Base-by-base conservation (phyloP, 35 echinoderm and acorn worm species). In the Stichopus chloronotus region DNA sequence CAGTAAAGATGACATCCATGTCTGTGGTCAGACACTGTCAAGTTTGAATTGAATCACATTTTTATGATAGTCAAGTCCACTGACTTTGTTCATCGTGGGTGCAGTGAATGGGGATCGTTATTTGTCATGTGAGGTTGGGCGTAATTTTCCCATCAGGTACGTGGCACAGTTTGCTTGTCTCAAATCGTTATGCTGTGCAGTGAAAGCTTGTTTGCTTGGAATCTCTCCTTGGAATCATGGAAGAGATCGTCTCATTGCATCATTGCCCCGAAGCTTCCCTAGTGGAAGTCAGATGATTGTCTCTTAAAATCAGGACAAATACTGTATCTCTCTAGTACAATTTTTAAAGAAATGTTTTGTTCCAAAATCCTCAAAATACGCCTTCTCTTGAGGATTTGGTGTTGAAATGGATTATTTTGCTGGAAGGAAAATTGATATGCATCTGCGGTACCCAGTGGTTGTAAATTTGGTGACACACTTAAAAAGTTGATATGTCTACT, bases 401-500 rank as follows among this genome's bases (percentile, higher is more conserved):
- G 61, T 65, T 65, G 61, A 65, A 65, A 65, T 65, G 61, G 61
- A 65, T 65, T 65, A 65, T 65, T 65, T 65, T 65, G 61, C 61
- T 65, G 61, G 19, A 65, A 65, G 61, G 11, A 14, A 65, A 65
- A 65, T 19, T 65, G 61, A 65, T 65, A 65, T 19, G 19, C 61
- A 65, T 65, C 61, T 65, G 30, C 30, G 30, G 30, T 43, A 43
- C 30, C 30, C 30, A 43, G 30, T 43, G 30, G 30, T 43, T 43
- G 30, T 43, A 43, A 43, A 43, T 43, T 43, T 43, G 30, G 30
- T 43, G 30, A 43, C 30, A 43, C 30, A 43, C 30, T 43, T 43
- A 43, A 43, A 43, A 43, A 43, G 30, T 43, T 43, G 30, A 43
- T 43, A 3, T 43, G 30, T 43, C 30, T 43, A 43, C 30, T 43